phyloP scores from a whole-genome alignment of 2,113 vertebrate genomes.

The Apodemus sylvaticus region DNA sequence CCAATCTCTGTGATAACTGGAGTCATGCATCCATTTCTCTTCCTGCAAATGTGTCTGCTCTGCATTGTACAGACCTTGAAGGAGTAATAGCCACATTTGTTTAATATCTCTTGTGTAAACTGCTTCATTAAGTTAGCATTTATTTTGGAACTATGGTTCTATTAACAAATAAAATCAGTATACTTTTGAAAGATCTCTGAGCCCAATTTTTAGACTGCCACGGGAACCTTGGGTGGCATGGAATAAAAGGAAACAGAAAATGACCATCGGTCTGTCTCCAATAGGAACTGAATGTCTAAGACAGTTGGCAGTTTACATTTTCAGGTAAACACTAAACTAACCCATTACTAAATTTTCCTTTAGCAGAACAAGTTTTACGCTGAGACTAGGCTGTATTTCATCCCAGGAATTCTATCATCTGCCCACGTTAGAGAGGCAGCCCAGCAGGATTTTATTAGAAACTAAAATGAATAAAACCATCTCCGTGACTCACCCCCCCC shows the following conservation, averaged over 20 bases:
- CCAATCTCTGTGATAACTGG: neutral
- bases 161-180: neutral
- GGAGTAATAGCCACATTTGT: neutral
- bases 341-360: neutral
- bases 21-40: neutral
- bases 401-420: neutral
- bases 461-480: neutral
- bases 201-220: neutral
- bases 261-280: neutral
- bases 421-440: neutral
- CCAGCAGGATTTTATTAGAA: neutral
- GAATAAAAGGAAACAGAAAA: neutral
- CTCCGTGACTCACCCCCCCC: neutral
- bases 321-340: conserved; percentile 12
- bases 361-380: neutral
- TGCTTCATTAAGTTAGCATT: neutral
- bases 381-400: neutral
- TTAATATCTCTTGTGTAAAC: neutral
- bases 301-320: neutral
- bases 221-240: neutral
- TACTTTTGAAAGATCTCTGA: conserved; percentile 43
- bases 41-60: neutral
- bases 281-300: neutral
- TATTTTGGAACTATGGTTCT: neutral
- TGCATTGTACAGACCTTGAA: neutral